These are phyloP conservation scores for Bubalus kerabau DNA, from an alignment of 2,113 vertebrate genomes.

Conservation along the genomic window DNA sequence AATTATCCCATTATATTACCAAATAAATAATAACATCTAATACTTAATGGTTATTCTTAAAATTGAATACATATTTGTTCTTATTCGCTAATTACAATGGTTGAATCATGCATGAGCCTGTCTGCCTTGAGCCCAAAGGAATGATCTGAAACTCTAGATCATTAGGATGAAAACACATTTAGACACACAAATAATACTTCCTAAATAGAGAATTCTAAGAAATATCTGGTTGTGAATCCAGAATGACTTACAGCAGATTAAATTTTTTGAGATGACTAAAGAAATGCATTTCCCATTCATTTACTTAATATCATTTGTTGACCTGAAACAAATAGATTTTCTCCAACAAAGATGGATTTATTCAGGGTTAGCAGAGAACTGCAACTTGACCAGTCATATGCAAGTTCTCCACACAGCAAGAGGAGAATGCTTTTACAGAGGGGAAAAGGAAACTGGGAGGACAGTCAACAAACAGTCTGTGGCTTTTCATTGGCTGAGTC, in stretches of 20 bases:
- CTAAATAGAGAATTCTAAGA: not conserved
- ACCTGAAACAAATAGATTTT: not conserved
- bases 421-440: not conserved
- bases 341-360: not conserved
- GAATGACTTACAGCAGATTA: not conserved
- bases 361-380: not conserved
- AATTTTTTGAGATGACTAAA: not conserved
- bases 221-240: not conserved
- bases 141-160: not conserved
- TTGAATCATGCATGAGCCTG: not conserved
- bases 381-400: not conserved
- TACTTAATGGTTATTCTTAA: not conserved
- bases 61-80: not conserved
- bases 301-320: not conserved
- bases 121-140: not conserved
- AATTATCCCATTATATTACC: conserved; percentile 27
- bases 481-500: not conserved
- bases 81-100: not conserved
- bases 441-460: not conserved
- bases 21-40: not conserved
- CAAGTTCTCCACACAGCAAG: not conserved
- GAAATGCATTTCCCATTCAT: not conserved
- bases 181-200: not conserved
- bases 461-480: not conserved
- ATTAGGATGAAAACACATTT: not conserved